Conservation (phyloP, 92 coral and sea anemone genomes). For the Anthopleura xanthogrammica region DNA sequence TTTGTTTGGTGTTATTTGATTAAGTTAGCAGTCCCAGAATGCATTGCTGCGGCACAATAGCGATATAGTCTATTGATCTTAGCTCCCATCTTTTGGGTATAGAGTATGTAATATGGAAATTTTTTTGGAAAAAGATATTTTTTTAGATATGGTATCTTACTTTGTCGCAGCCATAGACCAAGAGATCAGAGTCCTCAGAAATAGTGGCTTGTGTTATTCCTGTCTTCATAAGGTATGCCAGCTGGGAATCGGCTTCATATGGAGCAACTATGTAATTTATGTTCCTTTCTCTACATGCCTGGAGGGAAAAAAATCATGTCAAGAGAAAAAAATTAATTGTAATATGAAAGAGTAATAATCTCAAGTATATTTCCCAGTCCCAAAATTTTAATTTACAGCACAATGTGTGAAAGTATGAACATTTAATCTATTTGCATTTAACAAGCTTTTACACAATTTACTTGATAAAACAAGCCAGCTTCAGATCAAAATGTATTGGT, state of each 20-base stretch:
- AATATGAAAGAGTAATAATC: not conserved
- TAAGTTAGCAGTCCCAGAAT: too few relatives aligned
- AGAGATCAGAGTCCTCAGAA: slow-evolving; percentile 94
- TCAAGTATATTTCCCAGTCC: not conserved
- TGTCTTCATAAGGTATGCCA: slow-evolving; percentile 82
- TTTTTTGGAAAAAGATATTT: not conserved
- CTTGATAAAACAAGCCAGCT: too few relatives aligned
- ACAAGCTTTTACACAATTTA: too few relatives aligned
- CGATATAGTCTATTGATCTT: too few relatives aligned
- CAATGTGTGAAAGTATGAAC: too few relatives aligned
- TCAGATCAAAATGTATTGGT: too few relatives aligned
- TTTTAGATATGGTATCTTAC: slow-evolving; percentile 33
- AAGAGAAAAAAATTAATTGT: not conserved
- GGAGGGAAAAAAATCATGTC: not conserved
- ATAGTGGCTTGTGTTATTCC: slow-evolving; percentile 72
- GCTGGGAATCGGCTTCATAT: slow-evolving; percentile 99
- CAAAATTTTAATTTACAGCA: too few relatives aligned
- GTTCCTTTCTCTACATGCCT: slow-evolving; percentile 90
- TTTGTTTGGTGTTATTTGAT: too few relatives aligned
- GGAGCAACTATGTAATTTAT: slow-evolving; percentile 98
- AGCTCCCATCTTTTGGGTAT: too few relatives aligned
- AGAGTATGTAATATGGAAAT: too few relatives aligned
- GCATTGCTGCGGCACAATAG: too few relatives aligned
- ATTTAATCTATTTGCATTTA: too few relatives aligned
- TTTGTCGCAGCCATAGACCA: slow-evolving; percentile 98